Evolutionary conservation across 2,888 invertebrate species (phyloP).

Genomic region (Pseudolycoriella hygida): DNA sequence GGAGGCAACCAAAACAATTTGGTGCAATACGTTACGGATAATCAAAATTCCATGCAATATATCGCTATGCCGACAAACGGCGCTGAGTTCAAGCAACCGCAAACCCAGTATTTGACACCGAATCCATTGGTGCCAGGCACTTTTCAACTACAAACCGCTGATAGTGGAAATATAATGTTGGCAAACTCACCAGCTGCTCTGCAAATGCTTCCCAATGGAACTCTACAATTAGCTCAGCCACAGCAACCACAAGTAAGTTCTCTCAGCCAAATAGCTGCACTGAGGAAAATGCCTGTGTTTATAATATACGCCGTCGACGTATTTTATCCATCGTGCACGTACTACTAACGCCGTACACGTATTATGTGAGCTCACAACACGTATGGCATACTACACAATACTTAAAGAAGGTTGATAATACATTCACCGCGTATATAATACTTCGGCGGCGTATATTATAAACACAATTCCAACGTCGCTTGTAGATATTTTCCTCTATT

Average conservation of each 20-base stretch:
- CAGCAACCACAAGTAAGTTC: conserved; percentile 33
- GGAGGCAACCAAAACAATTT: conserved; percentile 25
- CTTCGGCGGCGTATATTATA: no score
- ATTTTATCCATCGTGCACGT: no score
- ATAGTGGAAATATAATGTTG: conserved; percentile 39
- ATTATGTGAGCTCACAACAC: no score
- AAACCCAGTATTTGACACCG: conserved; percentile 36
- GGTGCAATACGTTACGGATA: conserved; percentile 26
- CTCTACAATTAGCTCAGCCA: conserved; percentile 33
- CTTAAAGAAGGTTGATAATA: no score
- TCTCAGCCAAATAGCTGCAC: no score
- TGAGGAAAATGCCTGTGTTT: no score
- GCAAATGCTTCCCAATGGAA: conserved; percentile 37
- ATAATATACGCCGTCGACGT: no score
- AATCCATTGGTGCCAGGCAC: conserved; percentile 38
- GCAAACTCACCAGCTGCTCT: conserved; percentile 35
- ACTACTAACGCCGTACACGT: no score
- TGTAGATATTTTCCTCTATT: no score
- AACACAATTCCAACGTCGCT: no score
- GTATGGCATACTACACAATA: no score
- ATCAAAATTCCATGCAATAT: conserved; percentile 45
- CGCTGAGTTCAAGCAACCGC: conserved; percentile 32
- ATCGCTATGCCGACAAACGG: conserved; percentile 45
- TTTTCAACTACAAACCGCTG: conserved; percentile 38
- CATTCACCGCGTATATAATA: no score